Percentiles rank a stretch among this genome's conserved stretches.
These are phyloP conservation scores for Aegotheles bennettii DNA, from an alignment of 2,113 vertebrate genomes.

Conservation along the genomic window DNA sequence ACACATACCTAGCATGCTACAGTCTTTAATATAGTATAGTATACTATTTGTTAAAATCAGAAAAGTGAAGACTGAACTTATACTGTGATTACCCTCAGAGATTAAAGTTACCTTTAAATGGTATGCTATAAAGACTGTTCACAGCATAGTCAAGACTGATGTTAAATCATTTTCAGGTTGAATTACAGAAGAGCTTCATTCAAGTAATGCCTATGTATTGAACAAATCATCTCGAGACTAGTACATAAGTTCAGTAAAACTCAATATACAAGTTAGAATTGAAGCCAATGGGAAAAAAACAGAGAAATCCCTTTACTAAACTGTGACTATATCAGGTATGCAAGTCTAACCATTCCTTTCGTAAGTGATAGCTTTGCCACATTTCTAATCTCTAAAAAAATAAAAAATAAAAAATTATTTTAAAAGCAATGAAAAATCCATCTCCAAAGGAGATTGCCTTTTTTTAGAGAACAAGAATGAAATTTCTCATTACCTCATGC, in stretches of 20 bases:
- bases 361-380: not conserved
- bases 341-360: not conserved
- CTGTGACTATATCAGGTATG: not conserved
- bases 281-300: not conserved
- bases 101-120: not conserved
- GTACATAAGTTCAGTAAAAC: not conserved
- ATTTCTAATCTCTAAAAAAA: not conserved
- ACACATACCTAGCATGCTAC: not conserved
- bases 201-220: not conserved
- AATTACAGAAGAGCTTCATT: not conserved
- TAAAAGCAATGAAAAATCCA: not conserved
- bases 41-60: not conserved
- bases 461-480: not conserved
- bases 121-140: not conserved
- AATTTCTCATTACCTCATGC: conserved; percentile 84
- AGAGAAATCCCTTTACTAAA: not conserved
- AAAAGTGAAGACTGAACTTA: not conserved
- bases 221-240: not conserved
- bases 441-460: not conserved
- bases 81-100: not conserved
- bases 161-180: not conserved
- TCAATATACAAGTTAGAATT: not conserved
- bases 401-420: not conserved
- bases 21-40: not conserved
- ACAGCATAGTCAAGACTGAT: not conserved